A percentile compares a stretch with the other conserved stretches of the same genome.
Evolutionary conservation across 2,888 invertebrate genomes (phyloP).

Genomic region (Rhingia rostrata): DNA sequence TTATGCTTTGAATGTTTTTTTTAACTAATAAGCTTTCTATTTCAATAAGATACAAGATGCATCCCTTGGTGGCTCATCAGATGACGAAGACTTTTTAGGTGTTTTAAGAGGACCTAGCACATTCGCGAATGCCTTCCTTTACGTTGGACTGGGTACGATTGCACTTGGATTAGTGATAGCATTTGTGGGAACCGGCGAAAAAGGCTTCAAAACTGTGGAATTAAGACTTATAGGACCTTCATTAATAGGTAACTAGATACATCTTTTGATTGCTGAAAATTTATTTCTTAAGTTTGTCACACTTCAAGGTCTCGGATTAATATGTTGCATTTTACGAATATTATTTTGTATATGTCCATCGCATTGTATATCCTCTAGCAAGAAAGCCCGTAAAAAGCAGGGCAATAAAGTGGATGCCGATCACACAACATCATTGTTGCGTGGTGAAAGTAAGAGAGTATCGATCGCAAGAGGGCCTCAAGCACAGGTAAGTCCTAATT

Average conservation of each 20-base stretch:
- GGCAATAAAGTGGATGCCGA: constrained; percentile 83
- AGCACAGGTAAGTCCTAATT: constrained; percentile 78
- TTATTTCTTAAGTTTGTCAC: not conserved
- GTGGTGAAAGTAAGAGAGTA: constrained; percentile 82
- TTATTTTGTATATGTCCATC: constrained; percentile 92
- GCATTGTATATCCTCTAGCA: constrained; percentile 87
- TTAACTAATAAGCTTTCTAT: not conserved
- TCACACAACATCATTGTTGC: constrained; percentile 82
- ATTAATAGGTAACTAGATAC: constrained; percentile 84
- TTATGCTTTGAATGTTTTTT: not conserved
- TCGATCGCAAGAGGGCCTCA: constrained; percentile 81
- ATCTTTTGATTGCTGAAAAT: not conserved
- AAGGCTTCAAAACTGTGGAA: constrained; percentile 93
- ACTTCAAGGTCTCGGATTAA: constrained; percentile 87
- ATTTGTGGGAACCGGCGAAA: constrained; percentile 95
- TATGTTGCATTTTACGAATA: constrained; percentile 92
- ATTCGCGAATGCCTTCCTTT: constrained; percentile 92
- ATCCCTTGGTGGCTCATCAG: constrained; percentile 90
- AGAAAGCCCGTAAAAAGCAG: constrained; percentile 86
- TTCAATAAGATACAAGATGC: constrained; percentile 90
- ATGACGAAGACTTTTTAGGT: constrained; percentile 88
- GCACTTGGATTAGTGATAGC: constrained; percentile 93
- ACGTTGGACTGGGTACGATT: constrained; percentile 92
- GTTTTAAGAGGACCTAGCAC: constrained; percentile 89
- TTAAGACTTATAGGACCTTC: constrained; percentile 93